Conservation (phyloP, 2,888 invertebrate genomes). For the Caenorhabditis japonica region DNA sequence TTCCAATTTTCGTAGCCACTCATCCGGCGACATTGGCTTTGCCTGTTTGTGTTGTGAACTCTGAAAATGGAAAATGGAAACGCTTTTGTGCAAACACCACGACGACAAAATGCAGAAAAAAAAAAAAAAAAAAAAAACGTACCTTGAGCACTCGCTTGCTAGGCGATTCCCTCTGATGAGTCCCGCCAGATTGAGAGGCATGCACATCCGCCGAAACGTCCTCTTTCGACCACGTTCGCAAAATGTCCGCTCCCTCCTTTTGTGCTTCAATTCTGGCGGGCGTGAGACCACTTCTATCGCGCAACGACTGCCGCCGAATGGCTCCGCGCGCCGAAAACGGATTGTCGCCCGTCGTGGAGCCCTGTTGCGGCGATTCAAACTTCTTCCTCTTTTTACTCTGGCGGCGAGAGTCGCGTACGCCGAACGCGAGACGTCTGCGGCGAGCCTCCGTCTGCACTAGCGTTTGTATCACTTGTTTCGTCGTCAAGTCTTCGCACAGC, state of each 20-base stretch:
- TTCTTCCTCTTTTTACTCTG: slow-evolving; percentile 76
- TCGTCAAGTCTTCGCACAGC: slow-evolving; percentile 74
- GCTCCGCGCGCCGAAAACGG: slow-evolving; percentile 76
- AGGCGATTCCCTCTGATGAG: slow-evolving; percentile 53
- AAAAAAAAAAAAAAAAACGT: too few relatives aligned
- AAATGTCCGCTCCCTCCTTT: slow-evolving; percentile 72
- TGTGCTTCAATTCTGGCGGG: slow-evolving; percentile 75
- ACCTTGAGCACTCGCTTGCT: slow-evolving; percentile 62
- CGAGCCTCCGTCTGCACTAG: slow-evolving; percentile 72
- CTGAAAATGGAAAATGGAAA: too few relatives aligned
- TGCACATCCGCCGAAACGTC: slow-evolving; percentile 59
- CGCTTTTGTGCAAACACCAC: too few relatives aligned
- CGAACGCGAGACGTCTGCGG: slow-evolving; percentile 68
- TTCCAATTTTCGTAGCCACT: slow-evolving; percentile 75
- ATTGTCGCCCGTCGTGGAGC: slow-evolving; percentile 68
- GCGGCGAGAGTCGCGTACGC: slow-evolving; percentile 74
- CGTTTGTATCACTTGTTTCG: slow-evolving; percentile 70
- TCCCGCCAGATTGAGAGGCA: slow-evolving; percentile 7
- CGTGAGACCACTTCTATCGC: slow-evolving; percentile 76
- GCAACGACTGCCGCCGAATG: slow-evolving; percentile 75
- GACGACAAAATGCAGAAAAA: too few relatives aligned
- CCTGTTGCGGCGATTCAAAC: slow-evolving; percentile 76
- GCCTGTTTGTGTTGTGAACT: slow-evolving; percentile 60
- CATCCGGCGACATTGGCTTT: slow-evolving; percentile 75
- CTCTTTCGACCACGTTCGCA: slow-evolving; percentile 65